Evolutionary conservation across 2,888 invertebrate species (phyloP), one percentile per base, ranked within the genome.

Genomic region (Dicyrtomina minuta): DNA sequence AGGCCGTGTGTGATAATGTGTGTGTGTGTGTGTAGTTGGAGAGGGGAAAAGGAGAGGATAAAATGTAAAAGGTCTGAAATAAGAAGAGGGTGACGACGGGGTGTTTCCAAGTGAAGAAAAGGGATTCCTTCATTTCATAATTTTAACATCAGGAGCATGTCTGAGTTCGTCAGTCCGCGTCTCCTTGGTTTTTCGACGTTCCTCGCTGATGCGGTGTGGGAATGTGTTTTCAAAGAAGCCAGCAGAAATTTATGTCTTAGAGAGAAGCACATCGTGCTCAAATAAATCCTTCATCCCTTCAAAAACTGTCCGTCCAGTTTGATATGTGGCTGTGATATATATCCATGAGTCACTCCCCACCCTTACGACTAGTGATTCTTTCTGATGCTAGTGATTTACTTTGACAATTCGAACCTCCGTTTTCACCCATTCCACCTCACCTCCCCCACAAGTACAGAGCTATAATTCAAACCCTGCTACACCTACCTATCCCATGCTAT

Each of bases 51-150:
- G 60, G 68, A 59, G 44, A 20, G 64, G 41, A 69, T 66, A 66
- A 73, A 68, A 73, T 73, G 71, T 71, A 70, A 70, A 67, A 64
- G 61, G 26, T 46, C 68, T 68, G 69, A 71, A 62, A 70, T 68
- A 72, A 70, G 72, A 71, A 71, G 70, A 44, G 68, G 60, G 67
- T 67, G 68, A 68, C 68, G 68, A 67, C 68, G 68, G 68, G 68
- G 68, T 68, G 46, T 66, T 56, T 41, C 27, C 41, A 56, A 66
- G 56, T 66, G 68, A 68, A 53, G 66, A 66, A 66, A 59, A 66
- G 66, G 66, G 68, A 68, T 59, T 68, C 60, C 60, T 68, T 68
- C 68, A 68, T 68, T 68, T 60, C 53, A 68, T 68, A 68, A 68
- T 68, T 68, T 68, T 59, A 68, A 60, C 60, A 66, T 66, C 56